Conservation (phyloP, 2,888 invertebrate genomes). For the Rugalucina vietnamica region DNA sequence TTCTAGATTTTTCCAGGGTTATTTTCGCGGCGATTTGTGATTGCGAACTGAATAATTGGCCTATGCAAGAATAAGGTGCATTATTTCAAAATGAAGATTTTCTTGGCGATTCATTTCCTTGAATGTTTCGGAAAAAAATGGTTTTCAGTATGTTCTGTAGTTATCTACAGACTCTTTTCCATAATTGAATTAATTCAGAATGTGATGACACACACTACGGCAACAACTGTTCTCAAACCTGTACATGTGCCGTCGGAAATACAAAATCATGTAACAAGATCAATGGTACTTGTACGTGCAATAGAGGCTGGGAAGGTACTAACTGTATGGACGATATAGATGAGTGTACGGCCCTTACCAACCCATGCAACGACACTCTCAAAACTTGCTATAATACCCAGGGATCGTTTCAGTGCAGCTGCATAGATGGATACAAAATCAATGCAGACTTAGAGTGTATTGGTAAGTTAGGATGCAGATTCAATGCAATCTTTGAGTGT, state of each 20-base stretch:
- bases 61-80: no score
- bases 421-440: constrained; percentile 49
- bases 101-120: no score
- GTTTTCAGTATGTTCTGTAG: no score
- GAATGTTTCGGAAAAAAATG: no score
- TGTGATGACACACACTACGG: constrained; percentile 43
- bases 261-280: constrained; percentile 48
- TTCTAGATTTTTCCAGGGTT: no score
- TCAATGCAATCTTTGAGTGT: no score
- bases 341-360: constrained; percentile 44
- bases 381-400: constrained; percentile 45
- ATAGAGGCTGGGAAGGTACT: constrained; percentile 49
- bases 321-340: constrained; percentile 50
- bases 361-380: constrained; percentile 38
- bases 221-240: constrained; percentile 41
- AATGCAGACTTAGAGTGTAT: constrained; percentile 33
- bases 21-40: no score
- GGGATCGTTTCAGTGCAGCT: constrained; percentile 54
- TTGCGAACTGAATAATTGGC: no score
- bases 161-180: no score
- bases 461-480: no score
- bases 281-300: constrained; percentile 55
- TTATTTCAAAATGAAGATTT: no score
- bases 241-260: constrained; percentile 43
- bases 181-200: no score